phyloP scores from a whole-genome alignment of 1,140 invertebrate species.

The Scaptomyza pallida region DNA sequence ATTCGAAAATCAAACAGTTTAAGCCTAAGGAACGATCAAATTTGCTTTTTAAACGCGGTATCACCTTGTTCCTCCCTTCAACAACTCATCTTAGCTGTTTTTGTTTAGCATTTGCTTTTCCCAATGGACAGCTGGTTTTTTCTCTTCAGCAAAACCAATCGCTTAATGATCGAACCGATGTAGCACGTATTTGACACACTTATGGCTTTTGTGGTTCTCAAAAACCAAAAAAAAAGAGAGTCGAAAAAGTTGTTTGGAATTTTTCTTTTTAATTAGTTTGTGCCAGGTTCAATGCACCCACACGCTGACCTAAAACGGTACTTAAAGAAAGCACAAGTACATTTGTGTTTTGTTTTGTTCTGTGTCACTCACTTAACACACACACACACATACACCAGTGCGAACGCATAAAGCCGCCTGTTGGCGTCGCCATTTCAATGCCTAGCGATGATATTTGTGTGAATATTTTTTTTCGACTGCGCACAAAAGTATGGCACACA shows the following conservation, averaged over 20 bases:
- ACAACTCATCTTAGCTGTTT: too few relatives aligned
- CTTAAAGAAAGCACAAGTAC: background rate
- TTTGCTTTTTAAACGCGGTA: too few relatives aligned
- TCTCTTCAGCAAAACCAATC: background rate
- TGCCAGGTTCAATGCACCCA: conserved; percentile 50
- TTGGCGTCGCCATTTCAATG: conserved; percentile 51
- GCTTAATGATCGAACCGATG: conserved; percentile 13
- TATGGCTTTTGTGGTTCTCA: conserved; percentile 52
- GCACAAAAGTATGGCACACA: conserved; percentile 72
- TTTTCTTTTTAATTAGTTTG: conserved; percentile 67
- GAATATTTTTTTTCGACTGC: conserved; percentile 36
- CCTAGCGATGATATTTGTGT: conserved; percentile 22
- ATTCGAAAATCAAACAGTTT: too few relatives aligned
- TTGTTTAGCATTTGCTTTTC: background rate
- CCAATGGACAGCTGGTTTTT: background rate
- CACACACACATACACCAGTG: too few relatives aligned
- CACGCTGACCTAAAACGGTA: conserved; percentile 9
- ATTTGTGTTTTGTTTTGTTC: background rate
- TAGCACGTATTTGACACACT: conserved; percentile 40
- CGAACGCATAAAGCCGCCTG: conserved; percentile 24
- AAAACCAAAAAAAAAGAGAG: too few relatives aligned
- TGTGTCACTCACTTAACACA: conserved; percentile 56
- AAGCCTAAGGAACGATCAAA: too few relatives aligned
- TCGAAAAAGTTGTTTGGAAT: conserved; percentile 4
- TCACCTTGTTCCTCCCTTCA: too few relatives aligned